Evolutionary conservation across 2,888 invertebrate species (phyloP).

Genomic region (Ophion obscuratus): DNA sequence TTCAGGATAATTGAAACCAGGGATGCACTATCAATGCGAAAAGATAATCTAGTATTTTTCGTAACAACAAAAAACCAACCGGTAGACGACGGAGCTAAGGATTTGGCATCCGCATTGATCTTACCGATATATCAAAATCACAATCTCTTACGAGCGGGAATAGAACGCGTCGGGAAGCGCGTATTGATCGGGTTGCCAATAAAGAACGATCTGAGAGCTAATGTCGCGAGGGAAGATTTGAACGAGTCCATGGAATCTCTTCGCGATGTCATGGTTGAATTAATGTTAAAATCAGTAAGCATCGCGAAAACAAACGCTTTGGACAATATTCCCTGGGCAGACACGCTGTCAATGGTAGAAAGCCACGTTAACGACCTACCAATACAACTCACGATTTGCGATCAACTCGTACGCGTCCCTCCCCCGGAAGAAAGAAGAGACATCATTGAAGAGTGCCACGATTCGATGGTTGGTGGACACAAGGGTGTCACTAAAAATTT

Average conservation of each 20-base stretch:
- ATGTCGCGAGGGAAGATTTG: constrained; percentile 23
- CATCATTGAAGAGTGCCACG: constrained; percentile 23
- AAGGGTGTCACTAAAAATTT: constrained; percentile 7
- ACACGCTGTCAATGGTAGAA: background rate
- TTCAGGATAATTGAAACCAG: constrained; percentile 16
- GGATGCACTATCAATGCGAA: constrained; percentile 46
- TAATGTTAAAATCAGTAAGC: constrained; percentile 7
- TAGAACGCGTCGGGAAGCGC: background rate
- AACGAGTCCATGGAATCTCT: constrained; percentile 24
- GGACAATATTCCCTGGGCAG: constrained; percentile 38
- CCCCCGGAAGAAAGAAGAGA: background rate
- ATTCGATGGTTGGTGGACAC: background rate
- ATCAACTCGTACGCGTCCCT: background rate
- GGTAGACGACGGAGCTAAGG: constrained; percentile 42
- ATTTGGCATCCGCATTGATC: background rate
- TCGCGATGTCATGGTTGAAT: constrained; percentile 1
- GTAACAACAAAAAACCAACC: constrained; percentile 34
- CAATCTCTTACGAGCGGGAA: background rate
- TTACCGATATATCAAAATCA: background rate
- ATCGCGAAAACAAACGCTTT: constrained; percentile 35
- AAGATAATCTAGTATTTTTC: constrained; percentile 48
- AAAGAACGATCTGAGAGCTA: constrained; percentile 7
- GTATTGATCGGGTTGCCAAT: constrained; percentile 16
- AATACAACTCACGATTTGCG: background rate
- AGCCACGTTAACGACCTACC: background rate